These are phyloP conservation scores for Phoeniculus purpureus DNA, from an alignment of 2,797 vertebrate species.

Conservation along the genomic window DNA sequence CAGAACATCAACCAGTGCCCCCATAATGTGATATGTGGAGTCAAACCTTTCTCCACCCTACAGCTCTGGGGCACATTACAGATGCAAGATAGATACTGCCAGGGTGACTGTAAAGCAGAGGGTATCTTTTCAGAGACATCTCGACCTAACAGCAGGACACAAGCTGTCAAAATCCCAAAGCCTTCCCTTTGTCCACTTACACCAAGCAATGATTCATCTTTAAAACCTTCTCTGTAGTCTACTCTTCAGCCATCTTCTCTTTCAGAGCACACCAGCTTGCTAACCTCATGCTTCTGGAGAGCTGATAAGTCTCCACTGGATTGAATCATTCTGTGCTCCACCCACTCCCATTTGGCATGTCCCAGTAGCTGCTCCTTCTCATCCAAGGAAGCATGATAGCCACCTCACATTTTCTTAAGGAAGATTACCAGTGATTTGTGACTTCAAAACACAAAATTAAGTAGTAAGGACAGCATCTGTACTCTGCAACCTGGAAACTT, in stretches of 20 bases:
- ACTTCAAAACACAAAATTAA: background rate
- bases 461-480: background rate
- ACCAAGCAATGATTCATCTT: background rate
- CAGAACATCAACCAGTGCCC: background rate
- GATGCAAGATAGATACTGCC: background rate
- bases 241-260: background rate
- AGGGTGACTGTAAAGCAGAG: background rate
- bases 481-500: background rate
- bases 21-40: background rate
- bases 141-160: background rate
- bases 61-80: background rate
- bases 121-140: background rate
- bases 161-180: background rate
- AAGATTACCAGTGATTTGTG: background rate
- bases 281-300: background rate
- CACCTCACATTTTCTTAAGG: background rate
- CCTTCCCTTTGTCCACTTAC: background rate
- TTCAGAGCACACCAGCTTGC: background rate
- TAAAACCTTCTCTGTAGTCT: background rate
- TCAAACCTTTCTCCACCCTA: background rate
- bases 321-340: background rate
- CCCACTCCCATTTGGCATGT: accelerated
- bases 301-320: background rate
- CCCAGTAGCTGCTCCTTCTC: background rate
- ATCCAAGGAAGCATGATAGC: accelerated